Evolutionary conservation across 2,797 vertebrate genomes (phyloP), one percentile per base, ranked within the genome.

Genomic region (Euphonia xanthogaster): DNA sequence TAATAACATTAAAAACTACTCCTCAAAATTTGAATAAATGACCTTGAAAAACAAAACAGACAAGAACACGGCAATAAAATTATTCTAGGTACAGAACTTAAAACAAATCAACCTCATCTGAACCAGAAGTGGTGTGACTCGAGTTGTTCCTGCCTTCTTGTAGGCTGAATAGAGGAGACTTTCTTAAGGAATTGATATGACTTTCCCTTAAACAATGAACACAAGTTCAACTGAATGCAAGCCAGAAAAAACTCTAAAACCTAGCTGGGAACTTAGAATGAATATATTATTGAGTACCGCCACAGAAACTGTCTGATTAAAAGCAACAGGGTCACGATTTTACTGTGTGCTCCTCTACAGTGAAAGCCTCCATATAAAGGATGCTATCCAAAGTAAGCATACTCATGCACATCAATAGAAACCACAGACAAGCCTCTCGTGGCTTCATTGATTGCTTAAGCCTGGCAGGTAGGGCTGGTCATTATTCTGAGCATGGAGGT

Each of bases 1-100:
- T 31, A 61, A 21, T 12, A 81, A 72, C 28, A 68, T 57, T 40
- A 75, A 84, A 53, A 88, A 45, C 31, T 57, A 47, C 20, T 31
- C 16, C 44, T 92, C 70, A 51, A 88, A 86, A 12, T 47, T 51
- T 65, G 37, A 90, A 86, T 45, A 94, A 90, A 72, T 33, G 28
- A 68, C 62, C 35, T 83, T 88, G 57, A 74, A 77, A 93, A 94
- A 24, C 31, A 88, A 6, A 30, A 82, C 3, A 16, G n/a, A 74
- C 6, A 45, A 60, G 30, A 86, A 72, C 5, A 54, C 1, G 10
- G 39, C 19, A 90, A 81, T 47, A 51, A 75, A 90, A 72, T 42
- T 42, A 60, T 48, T 79, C 10, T 39, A 53, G 23, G 9, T 45
- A 63, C 2, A 73, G 50, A 90, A 71, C 13, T 60, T 75, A 35